Conservation (phyloP, 2,888 invertebrate species). For the Tortricodes alternella region DNA sequence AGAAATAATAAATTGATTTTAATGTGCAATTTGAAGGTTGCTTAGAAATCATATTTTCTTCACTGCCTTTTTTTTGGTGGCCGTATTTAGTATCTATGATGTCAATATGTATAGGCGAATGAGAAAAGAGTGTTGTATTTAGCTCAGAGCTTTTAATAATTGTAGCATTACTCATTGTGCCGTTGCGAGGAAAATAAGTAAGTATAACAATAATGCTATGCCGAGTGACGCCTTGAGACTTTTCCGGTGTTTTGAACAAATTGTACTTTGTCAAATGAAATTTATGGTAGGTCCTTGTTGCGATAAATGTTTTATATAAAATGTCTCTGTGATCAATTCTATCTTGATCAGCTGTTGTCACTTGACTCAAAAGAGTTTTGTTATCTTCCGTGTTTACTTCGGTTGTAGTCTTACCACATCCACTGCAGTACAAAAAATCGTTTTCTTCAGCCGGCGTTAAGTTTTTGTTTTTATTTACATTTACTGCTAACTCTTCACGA, state of each 20-base stretch:
- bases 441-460: constrained; percentile 31
- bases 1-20: constrained; percentile 56
- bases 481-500: constrained; percentile 44
- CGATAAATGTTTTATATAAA: constrained; percentile 54
- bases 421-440: constrained; percentile 34
- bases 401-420: constrained; percentile 35
- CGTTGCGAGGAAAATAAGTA: constrained; percentile 43
- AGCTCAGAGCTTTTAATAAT: constrained; percentile 42
- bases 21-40: constrained; percentile 50
- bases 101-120: constrained; percentile 57
- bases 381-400: not conserved
- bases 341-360: not conserved
- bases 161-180: constrained; percentile 9
- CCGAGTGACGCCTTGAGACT: constrained; percentile 30
- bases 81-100: constrained; percentile 54
- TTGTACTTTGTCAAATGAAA: constrained; percentile 57
- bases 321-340: constrained; percentile 41
- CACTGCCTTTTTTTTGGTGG: constrained; percentile 35
- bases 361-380: not conserved
- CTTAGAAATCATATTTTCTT: constrained; percentile 31
- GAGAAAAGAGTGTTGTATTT: constrained; percentile 42
- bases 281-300: constrained; percentile 50
- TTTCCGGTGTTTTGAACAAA: constrained; percentile 45
- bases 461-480: constrained; percentile 37
- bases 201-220: constrained; percentile 60